A percentile compares a stretch with the other conserved stretches of the same genome.
phyloP scores from a whole-genome alignment of 2,888 invertebrate genomes.

The Ditylenchus weischeri region DNA sequence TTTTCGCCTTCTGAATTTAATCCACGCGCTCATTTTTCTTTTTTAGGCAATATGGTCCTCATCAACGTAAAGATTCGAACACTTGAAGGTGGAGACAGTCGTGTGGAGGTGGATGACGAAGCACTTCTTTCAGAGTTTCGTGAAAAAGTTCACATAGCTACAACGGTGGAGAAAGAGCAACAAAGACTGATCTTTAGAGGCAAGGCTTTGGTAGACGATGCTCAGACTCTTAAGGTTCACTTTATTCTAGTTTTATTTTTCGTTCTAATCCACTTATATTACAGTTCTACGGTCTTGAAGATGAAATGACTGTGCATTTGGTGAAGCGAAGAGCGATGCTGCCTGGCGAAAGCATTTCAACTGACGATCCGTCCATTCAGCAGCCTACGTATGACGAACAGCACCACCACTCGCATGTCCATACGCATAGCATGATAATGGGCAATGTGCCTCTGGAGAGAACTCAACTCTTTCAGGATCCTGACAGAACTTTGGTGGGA shows the following conservation, averaged over 20 bases:
- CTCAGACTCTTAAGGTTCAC: neutral
- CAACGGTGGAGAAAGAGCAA: constrained; percentile 8
- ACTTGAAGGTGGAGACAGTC: constrained; percentile 20
- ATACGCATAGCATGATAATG: constrained; percentile 19
- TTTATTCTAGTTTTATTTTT: too few species aligned
- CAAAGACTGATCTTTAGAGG: constrained; percentile 28
- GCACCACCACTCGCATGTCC: constrained; percentile 16
- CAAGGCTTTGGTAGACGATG: constrained; percentile 14
- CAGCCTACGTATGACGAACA: constrained; percentile 4
- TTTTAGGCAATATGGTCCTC: constrained; percentile 22
- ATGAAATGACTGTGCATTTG: constrained; percentile 23
- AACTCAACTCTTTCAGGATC: constrained; percentile 21
- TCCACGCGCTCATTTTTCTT: neutral
- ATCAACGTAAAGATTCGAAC: constrained; percentile 19
- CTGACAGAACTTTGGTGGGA: constrained; percentile 19
- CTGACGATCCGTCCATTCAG: neutral
- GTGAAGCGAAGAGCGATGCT: constrained; percentile 13
- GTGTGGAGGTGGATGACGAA: constrained; percentile 16
- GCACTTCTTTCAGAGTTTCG: constrained; percentile 24
- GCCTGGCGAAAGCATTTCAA: neutral
- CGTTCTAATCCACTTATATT: too few species aligned
- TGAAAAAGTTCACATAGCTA: constrained; percentile 13
- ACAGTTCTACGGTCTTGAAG: constrained; percentile 17
- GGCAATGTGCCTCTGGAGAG: constrained; percentile 23
- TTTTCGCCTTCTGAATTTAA: too few species aligned